A percentile compares a stretch with the other conserved stretches of the same genome.
Evolutionary conservation across 1,140 invertebrate species (phyloP).

Genomic region (Hylyphantes graminicola): DNA sequence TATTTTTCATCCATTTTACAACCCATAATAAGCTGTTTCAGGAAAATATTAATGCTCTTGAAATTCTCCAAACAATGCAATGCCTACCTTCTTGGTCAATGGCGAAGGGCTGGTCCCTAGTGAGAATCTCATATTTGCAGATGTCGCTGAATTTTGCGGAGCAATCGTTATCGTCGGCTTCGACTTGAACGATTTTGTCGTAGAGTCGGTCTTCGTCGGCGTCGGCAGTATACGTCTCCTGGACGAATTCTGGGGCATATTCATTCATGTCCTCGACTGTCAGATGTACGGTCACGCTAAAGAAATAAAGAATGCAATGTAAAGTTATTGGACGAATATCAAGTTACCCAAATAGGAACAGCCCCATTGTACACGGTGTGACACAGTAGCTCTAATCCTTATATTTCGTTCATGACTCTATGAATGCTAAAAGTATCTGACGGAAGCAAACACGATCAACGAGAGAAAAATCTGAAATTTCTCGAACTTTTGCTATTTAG

Average conservation of each 20-base stretch:
- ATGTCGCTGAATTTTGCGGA: slow-evolving; percentile 92
- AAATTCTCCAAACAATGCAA: too few relatives aligned
- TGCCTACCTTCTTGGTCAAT: slow-evolving; percentile 87
- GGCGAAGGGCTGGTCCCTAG: slow-evolving; percentile 82
- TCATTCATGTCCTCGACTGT: slow-evolving; percentile 96
- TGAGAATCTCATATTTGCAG: slow-evolving; percentile 93
- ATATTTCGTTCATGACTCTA: too few relatives aligned
- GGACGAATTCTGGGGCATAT: slow-evolving; percentile 87
- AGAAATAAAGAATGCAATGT: background rate
- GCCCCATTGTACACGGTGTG: too few relatives aligned
- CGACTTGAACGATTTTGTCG: slow-evolving; percentile 88
- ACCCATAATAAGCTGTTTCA: too few relatives aligned
- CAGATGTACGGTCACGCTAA: slow-evolving; percentile 85
- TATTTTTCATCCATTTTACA: too few relatives aligned
- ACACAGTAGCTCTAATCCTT: too few relatives aligned
- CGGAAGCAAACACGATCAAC: background rate
- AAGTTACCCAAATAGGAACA: too few relatives aligned
- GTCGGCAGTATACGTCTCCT: slow-evolving; percentile 83
- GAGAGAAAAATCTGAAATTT: background rate
- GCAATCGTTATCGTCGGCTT: slow-evolving; percentile 90
- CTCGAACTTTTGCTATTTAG: background rate
- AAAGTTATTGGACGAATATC: background rate
- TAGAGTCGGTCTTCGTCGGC: slow-evolving; percentile 92
- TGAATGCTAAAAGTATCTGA: background rate
- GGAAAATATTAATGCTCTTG: too few relatives aligned